A percentile compares a stretch with the other conserved stretches of the same genome.
Evolutionary conservation across 2,797 vertebrate genomes (phyloP).

Genomic region (Nannoperca obscura): DNA sequence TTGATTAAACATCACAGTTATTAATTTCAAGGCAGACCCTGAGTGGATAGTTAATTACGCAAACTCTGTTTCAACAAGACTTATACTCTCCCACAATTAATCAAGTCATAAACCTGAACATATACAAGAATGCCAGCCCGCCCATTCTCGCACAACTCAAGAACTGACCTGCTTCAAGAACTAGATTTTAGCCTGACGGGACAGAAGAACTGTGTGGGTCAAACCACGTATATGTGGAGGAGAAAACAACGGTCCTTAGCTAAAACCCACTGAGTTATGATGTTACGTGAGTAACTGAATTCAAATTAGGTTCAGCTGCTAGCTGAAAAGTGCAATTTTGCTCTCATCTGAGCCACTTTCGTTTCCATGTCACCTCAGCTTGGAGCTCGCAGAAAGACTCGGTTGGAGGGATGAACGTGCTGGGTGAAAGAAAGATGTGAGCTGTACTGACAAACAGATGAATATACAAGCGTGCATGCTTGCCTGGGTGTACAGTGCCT

Average conservation of each 20-base stretch:
- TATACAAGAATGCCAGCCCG: slow-evolving; percentile 39
- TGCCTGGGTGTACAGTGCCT: slow-evolving; percentile 45
- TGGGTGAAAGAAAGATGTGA: slow-evolving; percentile 52
- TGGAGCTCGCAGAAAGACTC: slow-evolving; percentile 18
- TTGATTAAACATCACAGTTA: slow-evolving; percentile 83
- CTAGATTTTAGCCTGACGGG: slow-evolving; percentile 41
- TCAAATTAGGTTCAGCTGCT: slow-evolving; percentile 55
- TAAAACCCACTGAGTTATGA: slow-evolving; percentile 59
- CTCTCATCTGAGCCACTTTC: slow-evolving; percentile 40
- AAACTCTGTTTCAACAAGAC: slow-evolving; percentile 74
- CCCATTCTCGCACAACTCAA: slow-evolving; percentile 23
- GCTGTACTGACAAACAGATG: slow-evolving; percentile 44
- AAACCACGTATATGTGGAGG: slow-evolving; percentile 24
- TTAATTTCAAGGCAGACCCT: slow-evolving; percentile 77
- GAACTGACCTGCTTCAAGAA: slow-evolving; percentile 58
- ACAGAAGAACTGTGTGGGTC: slow-evolving; percentile 35
- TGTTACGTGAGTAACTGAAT: slow-evolving; percentile 55
- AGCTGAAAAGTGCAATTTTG: slow-evolving; percentile 44
- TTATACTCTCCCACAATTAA: slow-evolving; percentile 71
- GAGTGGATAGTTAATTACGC: slow-evolving; percentile 79
- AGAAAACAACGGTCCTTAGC: slow-evolving; percentile 38
- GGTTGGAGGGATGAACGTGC: slow-evolving; percentile 9
- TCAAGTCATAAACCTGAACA: slow-evolving; percentile 71
- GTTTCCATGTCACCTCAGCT: slow-evolving; percentile 34
- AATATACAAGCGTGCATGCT: slow-evolving; percentile 49